phyloP scores from a whole-genome alignment of 2,797 vertebrate species.

The Acipenser transmontanus region DNA sequence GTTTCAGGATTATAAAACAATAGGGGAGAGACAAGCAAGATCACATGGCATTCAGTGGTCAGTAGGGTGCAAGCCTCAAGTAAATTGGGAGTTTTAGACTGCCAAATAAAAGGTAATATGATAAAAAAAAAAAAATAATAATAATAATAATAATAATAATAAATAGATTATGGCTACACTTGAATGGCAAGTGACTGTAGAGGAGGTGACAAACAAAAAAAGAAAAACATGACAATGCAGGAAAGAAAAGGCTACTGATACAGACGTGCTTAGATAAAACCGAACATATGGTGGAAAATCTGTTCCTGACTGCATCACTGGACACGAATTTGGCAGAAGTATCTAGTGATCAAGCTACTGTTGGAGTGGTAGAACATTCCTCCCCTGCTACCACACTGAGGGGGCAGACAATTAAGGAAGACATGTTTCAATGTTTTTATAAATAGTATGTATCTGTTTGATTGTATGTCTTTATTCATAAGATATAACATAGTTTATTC shows the following conservation, averaged over 20 bases:
- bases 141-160: not conserved
- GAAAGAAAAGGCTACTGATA: slow-evolving; percentile 21
- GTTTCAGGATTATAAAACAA: not conserved
- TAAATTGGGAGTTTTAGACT: slow-evolving; percentile 4
- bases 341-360: slow-evolving; percentile 15
- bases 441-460: no score
- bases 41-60: slow-evolving; percentile 6
- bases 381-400: slow-evolving; percentile 27
- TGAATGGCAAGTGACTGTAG: no score
- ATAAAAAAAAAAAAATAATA: not conserved
- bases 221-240: slow-evolving; percentile 11
- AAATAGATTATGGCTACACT: not conserved
- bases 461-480: no score
- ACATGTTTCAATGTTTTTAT: no score
- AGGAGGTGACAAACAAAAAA: slow-evolving; percentile 5
- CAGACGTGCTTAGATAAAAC: not conserved
- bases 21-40: slow-evolving; percentile 1
- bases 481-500: no score
- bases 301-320: slow-evolving; percentile 33
- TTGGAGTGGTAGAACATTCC: slow-evolving; percentile 14
- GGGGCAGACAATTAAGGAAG: no score
- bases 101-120: not conserved
- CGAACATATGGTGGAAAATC: slow-evolving; percentile 39
- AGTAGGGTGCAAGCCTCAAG: not conserved
- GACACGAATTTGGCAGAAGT: slow-evolving; percentile 20